These are phyloP conservation scores for Blera fallax DNA, from an alignment of 2,888 invertebrate genomes.

Conservation along the genomic window DNA sequence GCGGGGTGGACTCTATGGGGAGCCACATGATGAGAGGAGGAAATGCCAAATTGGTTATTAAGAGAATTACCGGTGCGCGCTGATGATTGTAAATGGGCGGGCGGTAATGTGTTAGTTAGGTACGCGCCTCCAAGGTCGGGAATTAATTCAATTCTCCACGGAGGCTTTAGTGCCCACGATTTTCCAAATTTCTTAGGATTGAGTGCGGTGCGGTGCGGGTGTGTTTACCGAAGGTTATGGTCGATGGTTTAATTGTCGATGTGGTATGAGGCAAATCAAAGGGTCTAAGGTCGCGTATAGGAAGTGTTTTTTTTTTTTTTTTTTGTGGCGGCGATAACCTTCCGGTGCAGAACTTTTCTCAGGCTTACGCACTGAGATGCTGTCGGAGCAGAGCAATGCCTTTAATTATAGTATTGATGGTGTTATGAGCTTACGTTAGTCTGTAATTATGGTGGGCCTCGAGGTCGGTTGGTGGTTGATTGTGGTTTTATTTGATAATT, in stretches of 20 bases:
- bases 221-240: constrained; percentile 22
- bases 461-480: background rate
- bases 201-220: background rate
- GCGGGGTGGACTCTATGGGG: background rate
- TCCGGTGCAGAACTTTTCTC: constrained; percentile 29
- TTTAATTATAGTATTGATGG: constrained; percentile 2
- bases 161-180: constrained; percentile 1
- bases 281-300: constrained; percentile 21
- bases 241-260: constrained; percentile 19
- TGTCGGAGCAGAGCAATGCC: background rate
- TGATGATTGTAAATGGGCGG: constrained; percentile 27
- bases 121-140: constrained; percentile 48
- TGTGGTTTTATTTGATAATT: background rate
- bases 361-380: background rate
- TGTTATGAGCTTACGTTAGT: background rate
- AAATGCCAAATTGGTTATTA: constrained; percentile 34
- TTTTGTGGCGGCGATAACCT: background rate
- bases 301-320: too few species aligned
- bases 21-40: constrained; percentile 3
- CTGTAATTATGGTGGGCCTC: constrained; percentile 9
- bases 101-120: background rate
- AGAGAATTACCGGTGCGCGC: constrained; percentile 41
- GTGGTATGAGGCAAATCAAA: background rate
- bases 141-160: constrained; percentile 23
- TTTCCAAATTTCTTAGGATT: background rate